Base-by-base conservation (phyloP, 2,797 vertebrate genomes). In the Intellagama lesueurii region DNA sequence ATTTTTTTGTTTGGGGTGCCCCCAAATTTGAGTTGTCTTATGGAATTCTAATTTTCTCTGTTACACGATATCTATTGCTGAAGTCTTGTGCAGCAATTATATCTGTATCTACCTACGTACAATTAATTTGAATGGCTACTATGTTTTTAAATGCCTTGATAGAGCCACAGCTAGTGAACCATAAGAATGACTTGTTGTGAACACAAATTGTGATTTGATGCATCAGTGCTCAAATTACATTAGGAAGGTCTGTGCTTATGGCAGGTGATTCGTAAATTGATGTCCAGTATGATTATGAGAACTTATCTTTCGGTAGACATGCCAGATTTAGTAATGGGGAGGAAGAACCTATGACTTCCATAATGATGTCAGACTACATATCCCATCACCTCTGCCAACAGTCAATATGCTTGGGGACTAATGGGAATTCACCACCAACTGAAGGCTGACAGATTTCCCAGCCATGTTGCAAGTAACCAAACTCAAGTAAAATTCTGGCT, bases 151-250 rank as follows among this genome's bases (percentile, higher is more conserved):
- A 64, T 32, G 40, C 35, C 64, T 69, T 69, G 40, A 22, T 83
- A 70, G 44, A 8, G 49, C 47, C 8, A 49, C 70, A 68, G 28
- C 44, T 69, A 83, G 69, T 70, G n/a, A 81, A 60, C 60, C 56
- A 81, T 81, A 81, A 26, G 30, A 72, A 72, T 84, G 68, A 72
- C 49, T 52, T 84, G 82, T 32, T 56, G 52, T 56, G 44, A 84
- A 84, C 44, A 32, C 16, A 84, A 47, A 30, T 83, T 5, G 40
- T 49, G 26, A n/a, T 30, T 47, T 49, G 40, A 16, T 22, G 69
- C 35, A 47, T 70, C 40, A 3, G 14, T 47, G 9, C 28, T 70
- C 40, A 83, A 49, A 14, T 70, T 40, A 30, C 7, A 83, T 83
- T 83, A 70, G 14, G 66, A 44, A 40, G 40, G 40, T 19, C n/a